A percentile compares a stretch with the other conserved stretches of the same genome.
These are phyloP conservation scores for Suncus etruscus DNA, from an alignment of 2,113 vertebrate species.

Conservation along the genomic window DNA sequence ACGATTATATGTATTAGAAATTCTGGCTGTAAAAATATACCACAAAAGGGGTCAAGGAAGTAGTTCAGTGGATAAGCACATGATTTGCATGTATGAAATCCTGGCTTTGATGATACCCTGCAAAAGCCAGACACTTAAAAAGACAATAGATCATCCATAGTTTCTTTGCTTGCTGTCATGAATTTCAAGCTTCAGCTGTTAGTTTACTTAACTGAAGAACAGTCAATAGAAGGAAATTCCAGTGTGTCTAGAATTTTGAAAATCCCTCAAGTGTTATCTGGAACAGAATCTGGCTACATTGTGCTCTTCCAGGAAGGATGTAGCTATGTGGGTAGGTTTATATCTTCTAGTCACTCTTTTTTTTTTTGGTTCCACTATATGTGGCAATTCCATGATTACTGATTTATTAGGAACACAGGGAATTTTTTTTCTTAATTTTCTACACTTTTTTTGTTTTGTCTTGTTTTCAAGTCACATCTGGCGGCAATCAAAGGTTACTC, in stretches of 20 bases:
- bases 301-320: constrained; percentile 33
- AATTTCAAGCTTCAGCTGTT: constrained; percentile 16
- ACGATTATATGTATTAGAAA: constrained; percentile 9
- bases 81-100: too few relatives aligned
- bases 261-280: not conserved
- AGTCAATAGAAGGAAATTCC: constrained; percentile 65
- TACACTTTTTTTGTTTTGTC: too few relatives aligned
- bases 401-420: constrained; percentile 12
- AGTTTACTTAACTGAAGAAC: constrained; percentile 31
- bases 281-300: not conserved
- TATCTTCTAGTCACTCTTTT: not conserved
- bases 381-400: not conserved
- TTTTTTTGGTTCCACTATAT: not conserved
- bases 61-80: too few relatives aligned
- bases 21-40: not conserved
- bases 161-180: constrained; percentile 6
- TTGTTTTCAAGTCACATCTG: too few relatives aligned
- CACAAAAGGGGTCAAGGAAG: too few relatives aligned
- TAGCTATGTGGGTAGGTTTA: not conserved
- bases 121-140: constrained; percentile 18
- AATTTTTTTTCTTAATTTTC: too few relatives aligned
- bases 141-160: not conserved
- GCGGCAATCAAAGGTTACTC: too few relatives aligned
- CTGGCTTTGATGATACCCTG: too few relatives aligned
- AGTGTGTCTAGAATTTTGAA: constrained; percentile 45